Evolutionary conservation across 64 coral and sea anemone species (phyloP).

Genomic region (Exaiptasia diaphana): DNA sequence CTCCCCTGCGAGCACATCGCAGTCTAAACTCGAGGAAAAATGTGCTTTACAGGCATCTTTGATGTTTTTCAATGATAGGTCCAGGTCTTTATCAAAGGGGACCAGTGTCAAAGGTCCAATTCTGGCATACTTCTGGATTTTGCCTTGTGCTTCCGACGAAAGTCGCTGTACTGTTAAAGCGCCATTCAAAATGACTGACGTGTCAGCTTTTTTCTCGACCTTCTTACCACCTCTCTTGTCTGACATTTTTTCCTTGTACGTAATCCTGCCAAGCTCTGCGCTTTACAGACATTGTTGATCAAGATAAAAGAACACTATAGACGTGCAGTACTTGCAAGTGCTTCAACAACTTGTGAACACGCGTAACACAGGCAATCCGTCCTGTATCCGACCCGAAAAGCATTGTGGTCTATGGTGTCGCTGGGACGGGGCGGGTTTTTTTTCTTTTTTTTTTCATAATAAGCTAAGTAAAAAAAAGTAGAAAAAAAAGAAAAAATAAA

Average conservation of each 20-base stretch:
- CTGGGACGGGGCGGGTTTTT: not conserved
- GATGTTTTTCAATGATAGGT: conserved; percentile 53
- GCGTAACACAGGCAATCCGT: too few species aligned
- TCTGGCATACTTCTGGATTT: conserved; percentile 65
- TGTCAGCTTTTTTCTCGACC: conserved; percentile 12
- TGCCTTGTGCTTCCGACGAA: conserved; percentile 53
- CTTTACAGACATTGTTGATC: conserved; percentile 7
- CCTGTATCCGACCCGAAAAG: too few species aligned
- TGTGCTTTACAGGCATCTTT: conserved; percentile 67
- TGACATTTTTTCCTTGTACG: conserved; percentile 33
- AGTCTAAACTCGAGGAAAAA: not conserved
- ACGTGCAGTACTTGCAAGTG: not conserved
- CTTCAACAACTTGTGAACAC: too few species aligned
- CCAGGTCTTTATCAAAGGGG: conserved; percentile 16
- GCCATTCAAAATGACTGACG: too few species aligned
- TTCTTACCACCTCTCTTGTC: conserved; percentile 46
- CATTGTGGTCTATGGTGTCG: not conserved
- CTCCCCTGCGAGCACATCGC: not conserved
- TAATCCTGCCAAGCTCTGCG: conserved; percentile 33
- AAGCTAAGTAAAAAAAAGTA: not conserved
- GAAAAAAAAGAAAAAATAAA: not conserved
- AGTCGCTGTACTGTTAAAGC: conserved; percentile 54
- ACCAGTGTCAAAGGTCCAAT: conserved; percentile 67
- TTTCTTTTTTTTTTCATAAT: not conserved
- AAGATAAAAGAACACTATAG: not conserved